Evolutionary conservation across 1,140 invertebrate genomes (phyloP).

Genomic region (Drosophila fuyamai): DNA sequence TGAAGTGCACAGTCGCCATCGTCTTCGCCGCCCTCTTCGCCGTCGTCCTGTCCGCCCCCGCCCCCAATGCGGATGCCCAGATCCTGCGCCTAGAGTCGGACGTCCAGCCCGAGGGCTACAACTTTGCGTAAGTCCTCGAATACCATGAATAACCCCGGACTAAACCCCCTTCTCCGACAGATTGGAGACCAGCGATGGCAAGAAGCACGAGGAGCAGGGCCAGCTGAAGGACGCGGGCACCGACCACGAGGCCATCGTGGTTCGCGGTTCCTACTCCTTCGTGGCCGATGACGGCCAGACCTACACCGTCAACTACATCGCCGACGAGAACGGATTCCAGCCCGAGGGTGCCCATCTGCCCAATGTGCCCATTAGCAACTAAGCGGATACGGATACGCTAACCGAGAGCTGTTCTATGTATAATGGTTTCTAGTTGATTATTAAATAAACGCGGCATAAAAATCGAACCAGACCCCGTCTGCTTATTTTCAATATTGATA

Average conservation of each 20-base stretch:
- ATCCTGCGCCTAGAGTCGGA: conserved; percentile 84
- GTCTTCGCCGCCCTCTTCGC: conserved; percentile 71
- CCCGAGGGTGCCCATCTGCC: conserved; percentile 89
- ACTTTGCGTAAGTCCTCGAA: conserved; percentile 84
- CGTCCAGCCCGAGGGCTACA: conserved; percentile 85
- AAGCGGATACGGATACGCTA: conserved; percentile 24
- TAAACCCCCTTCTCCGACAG: conserved; percentile 39
- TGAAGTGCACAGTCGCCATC: conserved; percentile 70
- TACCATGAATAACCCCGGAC: not conserved
- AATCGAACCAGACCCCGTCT: conserved; percentile 23
- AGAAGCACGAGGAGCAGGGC: conserved; percentile 68
- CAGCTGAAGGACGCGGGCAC: conserved; percentile 65
- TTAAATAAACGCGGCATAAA: conserved; percentile 68
- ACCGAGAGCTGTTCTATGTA: conserved; percentile 74
- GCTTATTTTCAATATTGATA: not conserved
- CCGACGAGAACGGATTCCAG: conserved; percentile 92
- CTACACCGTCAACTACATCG: conserved; percentile 89
- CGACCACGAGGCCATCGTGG: conserved; percentile 85
- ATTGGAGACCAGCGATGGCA: conserved; percentile 75
- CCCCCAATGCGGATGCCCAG: conserved; percentile 64
- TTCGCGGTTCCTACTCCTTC: conserved; percentile 87
- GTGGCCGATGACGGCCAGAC: conserved; percentile 88
- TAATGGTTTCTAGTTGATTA: conserved; percentile 66
- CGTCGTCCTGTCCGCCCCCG: conserved; percentile 67
- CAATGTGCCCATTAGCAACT: conserved; percentile 71